phyloP scores from a whole-genome alignment of 2,113 vertebrate genomes.

The Macroglossus sobrinus region DNA sequence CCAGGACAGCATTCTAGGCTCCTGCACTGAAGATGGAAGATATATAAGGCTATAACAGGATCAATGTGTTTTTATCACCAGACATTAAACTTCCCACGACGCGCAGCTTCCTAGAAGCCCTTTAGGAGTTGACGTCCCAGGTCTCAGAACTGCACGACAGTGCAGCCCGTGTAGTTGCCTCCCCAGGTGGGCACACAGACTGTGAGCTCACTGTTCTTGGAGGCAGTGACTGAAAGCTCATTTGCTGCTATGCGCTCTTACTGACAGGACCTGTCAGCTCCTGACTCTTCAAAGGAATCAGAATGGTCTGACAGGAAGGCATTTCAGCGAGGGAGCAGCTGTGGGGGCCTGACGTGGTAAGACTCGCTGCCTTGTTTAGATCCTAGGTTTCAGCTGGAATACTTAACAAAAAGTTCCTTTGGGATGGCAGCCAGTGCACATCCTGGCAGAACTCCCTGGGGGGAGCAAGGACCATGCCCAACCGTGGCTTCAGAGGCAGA shows the following conservation, averaged over 20 bases:
- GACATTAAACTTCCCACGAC: neutral
- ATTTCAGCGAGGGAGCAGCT: constrained; percentile 38
- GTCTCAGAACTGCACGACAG: neutral
- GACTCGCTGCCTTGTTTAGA: neutral
- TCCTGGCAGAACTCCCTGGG: neutral
- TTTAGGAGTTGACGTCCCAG: neutral
- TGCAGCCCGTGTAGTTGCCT: neutral
- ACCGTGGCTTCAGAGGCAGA: neutral
- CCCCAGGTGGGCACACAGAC: constrained; percentile 8
- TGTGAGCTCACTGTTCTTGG: constrained; percentile 31
- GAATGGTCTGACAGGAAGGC: neutral
- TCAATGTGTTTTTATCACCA: neutral
- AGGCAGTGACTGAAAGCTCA: constrained; percentile 4
- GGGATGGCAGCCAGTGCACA: neutral
- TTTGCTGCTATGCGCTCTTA: constrained; percentile 34
- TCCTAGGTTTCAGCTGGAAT: constrained; percentile 7
- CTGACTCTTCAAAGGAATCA: constrained; percentile 54
- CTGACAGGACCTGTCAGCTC: constrained; percentile 57
- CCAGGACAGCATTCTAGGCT: neutral
- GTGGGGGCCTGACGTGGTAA: neutral
- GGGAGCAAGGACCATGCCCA: neutral
- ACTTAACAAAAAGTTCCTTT: neutral
- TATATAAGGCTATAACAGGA: neutral
- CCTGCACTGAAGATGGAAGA: neutral
- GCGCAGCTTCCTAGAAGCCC: neutral